Evolutionary conservation across 2,113 vertebrate genomes (phyloP), one percentile per base, ranked within the genome.

Genomic region (Calonectris borealis): DNA sequence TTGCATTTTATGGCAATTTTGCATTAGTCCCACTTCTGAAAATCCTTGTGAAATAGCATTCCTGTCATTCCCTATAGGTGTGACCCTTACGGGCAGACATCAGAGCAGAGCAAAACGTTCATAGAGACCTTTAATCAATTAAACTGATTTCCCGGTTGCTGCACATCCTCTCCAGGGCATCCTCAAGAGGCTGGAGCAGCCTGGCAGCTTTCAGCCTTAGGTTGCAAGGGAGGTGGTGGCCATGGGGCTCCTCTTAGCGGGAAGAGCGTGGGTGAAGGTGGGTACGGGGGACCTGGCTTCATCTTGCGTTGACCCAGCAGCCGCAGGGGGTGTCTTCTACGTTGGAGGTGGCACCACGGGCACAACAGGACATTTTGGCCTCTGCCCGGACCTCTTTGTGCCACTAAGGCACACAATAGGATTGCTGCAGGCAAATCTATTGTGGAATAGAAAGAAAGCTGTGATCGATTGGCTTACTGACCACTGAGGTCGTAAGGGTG

Each of bases 261-360:
- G 31, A 83, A 46, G 5, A 70, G 16, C 1, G 0, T 0, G 4
- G n/a, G n/a, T 34, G 32, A 80, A 75, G 31, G n/a, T 6, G 17
- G 34, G 12, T 25, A 38, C 0, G 0, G 19, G 65, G 24, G 12
- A 73, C 26, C 27, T 6, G 12, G 5, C 19, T 32, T 66, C 52
- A 38, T 24, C 70, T 13, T 25, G 20, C 14, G 2, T 4, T 60
- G 26, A 70, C 13, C 11, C n/a, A 70, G 40, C 29, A 70, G n/a
- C 40, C 3, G 0, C 1, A 0, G 10, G 9, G 6, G 10, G 8
- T n/a, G n/a, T n/a, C 40, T 65, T 49, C 61, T 49, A 7, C 1
- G 7, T 57, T 75, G 57, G 17, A 54, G 54, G 44, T 16, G 49
- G 25, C 57, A 76, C 18, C 51, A 80, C 34, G 48, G 54, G 36